These are phyloP conservation scores for Phocoena sinus DNA, from an alignment of 2,113 vertebrate genomes.

Conservation along the genomic window DNA sequence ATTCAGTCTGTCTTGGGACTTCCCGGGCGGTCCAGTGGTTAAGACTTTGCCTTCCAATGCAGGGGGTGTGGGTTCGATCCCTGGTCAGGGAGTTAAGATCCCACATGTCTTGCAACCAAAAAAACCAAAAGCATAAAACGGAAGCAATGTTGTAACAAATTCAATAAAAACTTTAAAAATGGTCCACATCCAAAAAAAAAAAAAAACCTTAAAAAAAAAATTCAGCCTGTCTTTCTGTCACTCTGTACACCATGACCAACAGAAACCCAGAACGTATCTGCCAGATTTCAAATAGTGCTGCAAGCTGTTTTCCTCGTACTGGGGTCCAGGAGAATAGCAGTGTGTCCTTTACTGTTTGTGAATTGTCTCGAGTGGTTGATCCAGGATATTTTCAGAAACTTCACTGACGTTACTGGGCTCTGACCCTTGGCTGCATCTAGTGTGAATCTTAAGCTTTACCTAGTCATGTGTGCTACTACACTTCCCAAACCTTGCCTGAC, in stretches of 20 bases:
- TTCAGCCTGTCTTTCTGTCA: background rate
- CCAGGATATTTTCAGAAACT: background rate
- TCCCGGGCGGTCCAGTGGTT: too few species aligned
- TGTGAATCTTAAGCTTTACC: too few species aligned
- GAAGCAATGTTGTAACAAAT: too few species aligned
- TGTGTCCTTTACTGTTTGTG: background rate
- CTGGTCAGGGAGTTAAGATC: too few species aligned
- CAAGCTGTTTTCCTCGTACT: background rate
- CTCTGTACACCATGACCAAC: background rate
- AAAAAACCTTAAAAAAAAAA: too few species aligned
- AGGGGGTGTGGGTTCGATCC: too few species aligned
- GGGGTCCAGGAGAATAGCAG: background rate
- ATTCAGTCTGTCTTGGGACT: background rate
- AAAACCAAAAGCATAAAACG: too few species aligned
- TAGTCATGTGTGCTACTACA: background rate
- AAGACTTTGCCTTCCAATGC: too few species aligned
- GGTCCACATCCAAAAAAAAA: too few species aligned
- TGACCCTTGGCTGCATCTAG: background rate
- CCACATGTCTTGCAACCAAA: too few species aligned
- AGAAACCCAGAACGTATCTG: background rate
- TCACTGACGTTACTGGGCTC: too few species aligned
- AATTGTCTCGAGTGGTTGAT: background rate
- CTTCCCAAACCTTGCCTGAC: background rate
- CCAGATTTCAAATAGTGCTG: background rate
- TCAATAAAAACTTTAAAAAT: too few species aligned